A percentile compares a stretch with the other conserved stretches of the same genome.
phyloP scores from a whole-genome alignment of 2,797 vertebrate genomes.

The Sitta carolinensis region DNA sequence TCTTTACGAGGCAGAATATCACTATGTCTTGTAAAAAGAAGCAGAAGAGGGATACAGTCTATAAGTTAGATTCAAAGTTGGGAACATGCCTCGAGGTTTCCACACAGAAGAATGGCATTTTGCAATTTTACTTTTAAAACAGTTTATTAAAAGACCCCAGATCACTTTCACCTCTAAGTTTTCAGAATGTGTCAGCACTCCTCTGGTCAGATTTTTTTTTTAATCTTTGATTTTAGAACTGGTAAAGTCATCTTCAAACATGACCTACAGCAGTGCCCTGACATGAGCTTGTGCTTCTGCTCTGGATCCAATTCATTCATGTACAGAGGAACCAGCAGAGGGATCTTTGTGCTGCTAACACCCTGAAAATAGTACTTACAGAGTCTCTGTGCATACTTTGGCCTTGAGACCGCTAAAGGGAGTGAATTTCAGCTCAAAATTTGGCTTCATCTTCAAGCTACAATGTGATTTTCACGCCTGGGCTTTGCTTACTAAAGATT shows the following conservation, averaged over 20 bases:
- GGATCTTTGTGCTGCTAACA: neutral
- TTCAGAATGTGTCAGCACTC: neutral
- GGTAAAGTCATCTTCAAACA: neutral
- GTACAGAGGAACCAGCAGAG: neutral
- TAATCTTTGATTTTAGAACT: neutral
- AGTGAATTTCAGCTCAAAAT: neutral
- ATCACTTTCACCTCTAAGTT: neutral
- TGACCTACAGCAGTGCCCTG: neutral
- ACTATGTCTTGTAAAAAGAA: neutral
- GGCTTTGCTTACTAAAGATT: neutral
- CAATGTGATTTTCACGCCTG: neutral
- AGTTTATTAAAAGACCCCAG: neutral
- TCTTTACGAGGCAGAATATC: neutral
- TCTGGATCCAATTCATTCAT: neutral
- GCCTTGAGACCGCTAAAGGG: neutral
- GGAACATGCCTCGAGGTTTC: neutral
- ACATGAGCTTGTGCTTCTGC: neutral
- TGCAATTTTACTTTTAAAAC: neutral
- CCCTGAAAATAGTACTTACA: neutral
- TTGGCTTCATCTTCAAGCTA: neutral
- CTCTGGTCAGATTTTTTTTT: neutral
- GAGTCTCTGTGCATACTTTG: neutral
- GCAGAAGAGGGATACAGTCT: neutral
- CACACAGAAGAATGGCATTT: rapidly evolving
- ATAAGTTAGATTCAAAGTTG: neutral